phyloP scores from a whole-genome alignment of 2,888 invertebrate genomes.

The Cephus rjabovi region DNA sequence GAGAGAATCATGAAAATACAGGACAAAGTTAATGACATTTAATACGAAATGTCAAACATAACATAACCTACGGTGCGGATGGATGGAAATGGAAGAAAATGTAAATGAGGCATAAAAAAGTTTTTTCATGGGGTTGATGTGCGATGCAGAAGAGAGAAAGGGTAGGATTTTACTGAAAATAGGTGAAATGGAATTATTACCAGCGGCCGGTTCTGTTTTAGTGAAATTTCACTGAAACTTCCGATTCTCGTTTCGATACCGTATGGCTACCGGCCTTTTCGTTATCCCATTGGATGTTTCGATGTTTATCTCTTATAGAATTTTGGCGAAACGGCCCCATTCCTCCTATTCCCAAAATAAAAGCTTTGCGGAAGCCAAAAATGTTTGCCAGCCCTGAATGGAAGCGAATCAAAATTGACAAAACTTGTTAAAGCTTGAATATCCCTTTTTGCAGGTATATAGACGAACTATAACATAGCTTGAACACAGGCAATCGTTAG shows the following conservation, averaged over 20 bases:
- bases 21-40: too few relatives aligned
- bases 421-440: not conserved
- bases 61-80: not conserved
- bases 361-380: not conserved
- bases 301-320: not conserved
- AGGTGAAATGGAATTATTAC: not conserved
- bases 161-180: not conserved
- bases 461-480: not conserved
- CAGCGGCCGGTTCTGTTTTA: not conserved
- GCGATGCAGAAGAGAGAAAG: not conserved
- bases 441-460: not conserved
- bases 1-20: not conserved
- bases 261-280: not conserved
- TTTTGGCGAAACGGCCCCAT: not conserved
- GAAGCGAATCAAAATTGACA: not conserved
- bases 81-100: not conserved
- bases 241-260: not conserved
- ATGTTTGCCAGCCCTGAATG: not conserved
- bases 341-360: not conserved
- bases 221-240: not conserved
- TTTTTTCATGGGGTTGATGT: not conserved
- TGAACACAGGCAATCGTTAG: not conserved
- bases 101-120: not conserved
- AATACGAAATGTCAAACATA: not conserved
- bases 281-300: not conserved